These are phyloP conservation scores for Dendrolimus punctatus DNA, from an alignment of 1,140 invertebrate species.

Conservation along the genomic window DNA sequence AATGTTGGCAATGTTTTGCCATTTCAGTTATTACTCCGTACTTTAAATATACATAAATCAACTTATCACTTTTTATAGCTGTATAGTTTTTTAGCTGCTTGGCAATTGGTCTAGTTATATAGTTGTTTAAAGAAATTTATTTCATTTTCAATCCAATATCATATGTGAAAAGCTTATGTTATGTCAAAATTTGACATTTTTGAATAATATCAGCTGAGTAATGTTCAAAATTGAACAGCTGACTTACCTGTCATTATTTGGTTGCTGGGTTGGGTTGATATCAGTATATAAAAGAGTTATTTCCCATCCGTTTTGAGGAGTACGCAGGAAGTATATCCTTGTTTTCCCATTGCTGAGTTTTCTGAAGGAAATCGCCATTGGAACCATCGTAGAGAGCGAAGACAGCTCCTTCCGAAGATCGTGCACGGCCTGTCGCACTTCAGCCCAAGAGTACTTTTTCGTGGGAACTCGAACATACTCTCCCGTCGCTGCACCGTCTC, in stretches of 20 bases:
- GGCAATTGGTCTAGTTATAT: no score
- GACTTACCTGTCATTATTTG: constrained; percentile 42
- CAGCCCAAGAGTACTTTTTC: constrained; percentile 80
- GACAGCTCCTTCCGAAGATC: constrained; percentile 86
- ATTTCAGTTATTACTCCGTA: no score
- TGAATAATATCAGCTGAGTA: no score
- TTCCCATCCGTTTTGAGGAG: constrained; percentile 87
- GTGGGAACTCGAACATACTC: constrained; percentile 40
- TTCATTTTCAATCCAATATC: no score
- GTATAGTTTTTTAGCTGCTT: no score
- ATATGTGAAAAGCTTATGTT: no score
- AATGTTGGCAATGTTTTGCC: no score
- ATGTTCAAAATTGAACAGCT: not conserved
- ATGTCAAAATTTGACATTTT: no score
- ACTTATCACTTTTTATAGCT: no score
- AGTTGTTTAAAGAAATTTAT: no score
- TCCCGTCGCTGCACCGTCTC: constrained; percentile 50
- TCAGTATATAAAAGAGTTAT: constrained; percentile 91
- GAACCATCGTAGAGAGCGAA: constrained; percentile 82
- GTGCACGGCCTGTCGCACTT: constrained; percentile 85
- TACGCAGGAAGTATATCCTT: constrained; percentile 92
- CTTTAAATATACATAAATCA: no score
- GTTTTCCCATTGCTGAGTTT: constrained; percentile 82
- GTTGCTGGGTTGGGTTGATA: constrained; percentile 71
- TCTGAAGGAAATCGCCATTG: constrained; percentile 85